These are phyloP conservation scores for Oceanodroma tethys DNA, from an alignment of 2,113 vertebrate species.

Conservation along the genomic window DNA sequence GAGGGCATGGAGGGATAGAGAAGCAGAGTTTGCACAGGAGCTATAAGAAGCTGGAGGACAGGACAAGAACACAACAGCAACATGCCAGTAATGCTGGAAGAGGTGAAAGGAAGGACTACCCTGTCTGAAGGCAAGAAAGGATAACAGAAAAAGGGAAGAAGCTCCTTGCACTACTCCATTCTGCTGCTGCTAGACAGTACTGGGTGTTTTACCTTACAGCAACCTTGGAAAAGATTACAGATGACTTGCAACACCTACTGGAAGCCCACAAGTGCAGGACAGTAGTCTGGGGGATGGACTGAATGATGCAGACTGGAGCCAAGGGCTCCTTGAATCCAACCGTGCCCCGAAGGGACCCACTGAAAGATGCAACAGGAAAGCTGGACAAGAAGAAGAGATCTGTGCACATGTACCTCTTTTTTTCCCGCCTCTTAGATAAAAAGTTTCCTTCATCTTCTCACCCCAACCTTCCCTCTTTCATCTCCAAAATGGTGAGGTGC, in stretches of 20 bases:
- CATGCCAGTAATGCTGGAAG: neutral
- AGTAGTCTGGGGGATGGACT: neutral
- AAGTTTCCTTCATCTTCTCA: neutral
- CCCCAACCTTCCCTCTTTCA: neutral
- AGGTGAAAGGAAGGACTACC: neutral
- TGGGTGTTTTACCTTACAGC: neutral
- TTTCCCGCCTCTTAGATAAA: neutral
- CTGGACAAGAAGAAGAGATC: neutral
- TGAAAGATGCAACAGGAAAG: neutral
- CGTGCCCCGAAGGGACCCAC: neutral
- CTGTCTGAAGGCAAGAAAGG: neutral
- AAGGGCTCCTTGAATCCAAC: neutral
- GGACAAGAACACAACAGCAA: neutral
- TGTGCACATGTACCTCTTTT: neutral
- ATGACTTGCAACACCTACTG: neutral
- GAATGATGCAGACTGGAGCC: neutral
- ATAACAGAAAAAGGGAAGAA: neutral
- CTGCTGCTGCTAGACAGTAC: neutral
- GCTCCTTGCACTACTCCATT: neutral
- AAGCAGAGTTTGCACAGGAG: neutral
- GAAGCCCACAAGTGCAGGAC: neutral
- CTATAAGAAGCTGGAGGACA: neutral
- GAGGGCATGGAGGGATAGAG: neutral
- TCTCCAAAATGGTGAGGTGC: neutral
- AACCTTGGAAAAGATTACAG: neutral